Base-by-base conservation (phyloP, 2,888 invertebrate species). In the Synanthedon andrenaeformis region DNA sequence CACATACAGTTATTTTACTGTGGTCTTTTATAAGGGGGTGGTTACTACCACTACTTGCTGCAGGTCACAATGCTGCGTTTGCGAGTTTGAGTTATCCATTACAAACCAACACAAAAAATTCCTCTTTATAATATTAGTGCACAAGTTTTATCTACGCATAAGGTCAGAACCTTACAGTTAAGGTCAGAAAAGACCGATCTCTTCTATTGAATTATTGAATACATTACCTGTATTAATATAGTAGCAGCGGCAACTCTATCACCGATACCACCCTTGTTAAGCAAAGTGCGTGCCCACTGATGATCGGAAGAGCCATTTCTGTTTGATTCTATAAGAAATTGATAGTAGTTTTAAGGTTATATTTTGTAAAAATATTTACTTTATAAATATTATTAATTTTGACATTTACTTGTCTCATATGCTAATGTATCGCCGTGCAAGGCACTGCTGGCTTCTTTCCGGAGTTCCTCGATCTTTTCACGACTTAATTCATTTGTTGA, bases 221-320 rank as follows among this genome's bases (percentile, higher is more conserved):
- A 35, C 28, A 8, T n/a, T 61, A 88, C 88, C 70, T 88, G 88
- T 57, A 96, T 91, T 23, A 93, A 82, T 23, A 97, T 88, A 5
- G 93, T 93, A 56, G 92, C 91, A 0, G 96, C 96, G 3, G 97
- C 96, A 55, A 96, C 90, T 83, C 93, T 94, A 78, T 97, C 97
- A 0, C 92, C 90, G 0, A 92, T 89, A 0, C 96, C 96, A 59
- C 97, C 97, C 62, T 92, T 93, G 11, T 91, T 88, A 62, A 96
- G 83, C 10, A 96, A 91, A 2, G 93, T 93, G 62, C 91, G 90
- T 58, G 95, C 91, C 96, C 96, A 96, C 54, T 90, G 89, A 64
- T 90, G 90, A 62, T 93, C 92, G 0, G 92, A 90, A 41, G 89
- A 88, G 3, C 86, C 81, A 62, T 89, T 89, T 53, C 86, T 87